These are phyloP conservation scores for Cacatua alba DNA, from an alignment of 2,113 vertebrate genomes.

Conservation along the genomic window DNA sequence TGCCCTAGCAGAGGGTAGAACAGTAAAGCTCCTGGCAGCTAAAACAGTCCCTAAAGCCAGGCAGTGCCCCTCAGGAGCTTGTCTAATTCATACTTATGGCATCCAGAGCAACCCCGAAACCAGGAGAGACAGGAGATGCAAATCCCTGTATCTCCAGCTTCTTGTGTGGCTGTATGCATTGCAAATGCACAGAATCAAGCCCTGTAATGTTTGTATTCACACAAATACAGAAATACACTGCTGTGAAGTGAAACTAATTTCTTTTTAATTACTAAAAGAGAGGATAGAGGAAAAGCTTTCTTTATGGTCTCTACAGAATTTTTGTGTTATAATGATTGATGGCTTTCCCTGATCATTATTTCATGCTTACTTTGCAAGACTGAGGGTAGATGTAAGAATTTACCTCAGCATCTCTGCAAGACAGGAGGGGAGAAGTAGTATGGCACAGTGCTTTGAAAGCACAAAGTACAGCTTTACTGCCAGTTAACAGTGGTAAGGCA, in stretches of 20 bases:
- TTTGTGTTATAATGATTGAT: not conserved
- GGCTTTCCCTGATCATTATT: not conserved
- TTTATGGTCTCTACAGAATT: not conserved
- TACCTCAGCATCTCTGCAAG: not conserved
- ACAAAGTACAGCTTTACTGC: not conserved
- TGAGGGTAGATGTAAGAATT: not conserved
- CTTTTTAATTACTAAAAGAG: not conserved
- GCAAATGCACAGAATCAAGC: not conserved
- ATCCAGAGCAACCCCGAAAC: not conserved
- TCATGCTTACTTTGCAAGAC: not conserved
- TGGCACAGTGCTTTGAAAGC: not conserved
- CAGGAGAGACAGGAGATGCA: not conserved
- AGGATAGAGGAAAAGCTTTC: not conserved
- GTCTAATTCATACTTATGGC: not conserved
- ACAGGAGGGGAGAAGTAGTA: not conserved
- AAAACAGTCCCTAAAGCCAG: not conserved
- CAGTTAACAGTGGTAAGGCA: not conserved
- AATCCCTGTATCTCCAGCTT: not conserved
- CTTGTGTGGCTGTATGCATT: not conserved
- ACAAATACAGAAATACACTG: not conserved
- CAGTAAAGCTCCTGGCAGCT: not conserved
- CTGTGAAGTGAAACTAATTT: not conserved
- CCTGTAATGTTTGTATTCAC: not conserved
- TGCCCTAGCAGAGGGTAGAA: not conserved
- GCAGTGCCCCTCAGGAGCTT: not conserved